phyloP scores from a whole-genome alignment of 1,140 invertebrate genomes.

The Hetaerina americana region DNA sequence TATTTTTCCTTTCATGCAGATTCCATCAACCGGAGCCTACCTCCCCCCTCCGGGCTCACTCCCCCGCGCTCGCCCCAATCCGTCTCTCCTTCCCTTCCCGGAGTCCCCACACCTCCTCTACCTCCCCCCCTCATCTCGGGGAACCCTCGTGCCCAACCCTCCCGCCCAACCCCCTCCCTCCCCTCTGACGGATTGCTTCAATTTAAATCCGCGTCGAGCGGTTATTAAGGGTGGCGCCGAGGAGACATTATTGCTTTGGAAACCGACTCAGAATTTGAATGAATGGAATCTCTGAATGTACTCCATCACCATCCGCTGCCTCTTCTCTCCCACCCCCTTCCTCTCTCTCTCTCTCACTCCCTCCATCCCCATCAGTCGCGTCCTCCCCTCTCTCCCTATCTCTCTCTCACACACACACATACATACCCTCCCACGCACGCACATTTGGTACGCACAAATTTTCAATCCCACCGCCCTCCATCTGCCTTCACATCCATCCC shows the following conservation, averaged over 20 bases:
- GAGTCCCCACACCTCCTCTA: too few relatives aligned
- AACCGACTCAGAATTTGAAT: neutral
- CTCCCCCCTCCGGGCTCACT: too few relatives aligned
- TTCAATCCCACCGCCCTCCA: too few relatives aligned
- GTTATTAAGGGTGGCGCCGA: neutral
- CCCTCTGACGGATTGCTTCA: neutral
- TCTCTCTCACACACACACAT: too few relatives aligned
- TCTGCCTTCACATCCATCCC: too few relatives aligned
- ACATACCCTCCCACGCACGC: too few relatives aligned
- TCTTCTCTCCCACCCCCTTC: neutral
- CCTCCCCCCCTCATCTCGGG: too few relatives aligned
- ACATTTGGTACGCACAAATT: too few relatives aligned
- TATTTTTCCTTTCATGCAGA: neutral
- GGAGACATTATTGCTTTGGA: neutral
- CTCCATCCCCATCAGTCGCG: neutral
- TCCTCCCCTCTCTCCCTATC: neutral
- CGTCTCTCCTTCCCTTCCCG: too few relatives aligned
- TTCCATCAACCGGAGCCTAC: neutral
- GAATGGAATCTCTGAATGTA: neutral
- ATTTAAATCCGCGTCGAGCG: neutral
- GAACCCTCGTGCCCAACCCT: too few relatives aligned
- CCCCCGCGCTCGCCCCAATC: too few relatives aligned
- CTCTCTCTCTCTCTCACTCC: neutral
- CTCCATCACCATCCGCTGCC: neutral
- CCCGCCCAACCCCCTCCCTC: too few relatives aligned